Conservation (phyloP, 1,140 invertebrate species). For the Pteromalus puparum region DNA sequence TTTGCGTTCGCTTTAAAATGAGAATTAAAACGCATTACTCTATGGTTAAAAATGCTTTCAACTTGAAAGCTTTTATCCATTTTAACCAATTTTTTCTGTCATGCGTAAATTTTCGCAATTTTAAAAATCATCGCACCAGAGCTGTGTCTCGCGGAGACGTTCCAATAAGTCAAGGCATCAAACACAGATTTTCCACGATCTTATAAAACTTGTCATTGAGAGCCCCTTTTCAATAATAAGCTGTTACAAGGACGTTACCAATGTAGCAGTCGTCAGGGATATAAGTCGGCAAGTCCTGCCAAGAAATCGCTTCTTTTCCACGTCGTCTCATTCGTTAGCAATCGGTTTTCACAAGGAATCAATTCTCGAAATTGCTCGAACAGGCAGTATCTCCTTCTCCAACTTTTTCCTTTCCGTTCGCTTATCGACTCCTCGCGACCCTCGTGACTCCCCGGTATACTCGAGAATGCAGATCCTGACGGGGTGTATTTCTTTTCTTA, state of each 20-base stretch:
- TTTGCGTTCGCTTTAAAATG: no score
- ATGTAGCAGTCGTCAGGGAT: background rate
- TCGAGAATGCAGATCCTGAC: background rate
- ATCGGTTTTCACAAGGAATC: slow-evolving; percentile 21
- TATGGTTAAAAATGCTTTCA: no score
- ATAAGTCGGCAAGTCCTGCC: background rate
- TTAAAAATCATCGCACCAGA: no score
- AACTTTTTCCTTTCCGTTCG: background rate
- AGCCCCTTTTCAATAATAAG: no score
- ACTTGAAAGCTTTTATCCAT: no score
- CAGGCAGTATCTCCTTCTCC: background rate
- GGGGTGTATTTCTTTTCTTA: background rate
- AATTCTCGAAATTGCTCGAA: slow-evolving; percentile 10
- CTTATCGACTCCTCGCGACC: background rate
- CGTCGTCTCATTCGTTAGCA: background rate
- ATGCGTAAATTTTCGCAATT: no score
- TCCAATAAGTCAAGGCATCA: no score
- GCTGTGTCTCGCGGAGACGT: no score
- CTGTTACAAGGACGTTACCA: background rate
- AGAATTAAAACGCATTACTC: no score
- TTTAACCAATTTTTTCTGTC: no score
- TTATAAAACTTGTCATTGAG: no score
- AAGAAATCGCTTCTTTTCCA: slow-evolving; percentile 17
- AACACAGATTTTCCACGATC: no score
- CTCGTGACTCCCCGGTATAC: background rate